Evolutionary conservation across 2,888 invertebrate species (phyloP).

Genomic region (Hymenopus coronatus): DNA sequence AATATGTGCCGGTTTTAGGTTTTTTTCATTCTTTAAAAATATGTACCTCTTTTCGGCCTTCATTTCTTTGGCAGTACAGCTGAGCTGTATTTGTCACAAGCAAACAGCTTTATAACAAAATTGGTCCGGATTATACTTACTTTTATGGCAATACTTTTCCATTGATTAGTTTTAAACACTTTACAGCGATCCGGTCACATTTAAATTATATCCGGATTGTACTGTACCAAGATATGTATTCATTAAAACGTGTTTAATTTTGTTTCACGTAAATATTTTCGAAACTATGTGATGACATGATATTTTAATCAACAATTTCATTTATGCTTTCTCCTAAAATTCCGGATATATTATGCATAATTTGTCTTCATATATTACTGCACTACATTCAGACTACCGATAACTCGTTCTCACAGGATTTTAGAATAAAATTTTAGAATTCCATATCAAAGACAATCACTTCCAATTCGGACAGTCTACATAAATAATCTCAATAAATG

Average conservation of each 20-base stretch:
- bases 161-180: too few relatives aligned
- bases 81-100: too few relatives aligned
- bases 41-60: background rate
- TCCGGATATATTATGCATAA: background rate
- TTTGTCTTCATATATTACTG: background rate
- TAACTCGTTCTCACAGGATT: background rate
- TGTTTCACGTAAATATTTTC: background rate
- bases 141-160: too few relatives aligned
- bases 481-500: background rate
- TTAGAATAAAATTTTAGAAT: conserved; percentile 3
- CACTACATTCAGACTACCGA: background rate
- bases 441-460: background rate
- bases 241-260: background rate
- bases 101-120: background rate
- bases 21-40: background rate
- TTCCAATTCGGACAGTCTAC: too few relatives aligned
- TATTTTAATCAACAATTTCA: background rate
- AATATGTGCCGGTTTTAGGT: background rate
- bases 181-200: background rate
- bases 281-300: background rate
- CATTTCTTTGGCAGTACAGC: background rate
- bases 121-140: background rate
- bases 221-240: background rate
- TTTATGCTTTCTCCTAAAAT: too few relatives aligned
- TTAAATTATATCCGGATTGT: background rate